These are phyloP conservation scores for Hemistola chrysoprasaria DNA, from an alignment of 2,888 invertebrate genomes.

Conservation along the genomic window DNA sequence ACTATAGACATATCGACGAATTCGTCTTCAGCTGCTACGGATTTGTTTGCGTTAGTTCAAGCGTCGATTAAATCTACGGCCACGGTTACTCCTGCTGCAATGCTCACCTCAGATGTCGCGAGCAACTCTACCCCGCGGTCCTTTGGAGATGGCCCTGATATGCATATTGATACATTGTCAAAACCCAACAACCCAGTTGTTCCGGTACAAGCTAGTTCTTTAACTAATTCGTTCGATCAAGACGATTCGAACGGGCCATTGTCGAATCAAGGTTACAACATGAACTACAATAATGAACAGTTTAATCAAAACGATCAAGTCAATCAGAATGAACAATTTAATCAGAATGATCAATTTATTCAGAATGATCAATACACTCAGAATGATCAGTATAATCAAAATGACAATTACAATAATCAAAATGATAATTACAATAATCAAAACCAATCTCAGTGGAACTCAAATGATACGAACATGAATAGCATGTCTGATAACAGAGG, in stretches of 20 bases:
- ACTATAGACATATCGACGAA: slow-evolving; percentile 27
- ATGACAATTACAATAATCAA: slow-evolving; percentile 9
- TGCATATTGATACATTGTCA: slow-evolving; percentile 7
- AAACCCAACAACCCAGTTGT: slow-evolving; percentile 10
- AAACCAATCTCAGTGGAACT: slow-evolving; percentile 17
- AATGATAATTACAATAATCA: slow-evolving; percentile 10
- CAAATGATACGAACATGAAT: slow-evolving; percentile 28
- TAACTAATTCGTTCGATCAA: slow-evolving; percentile 6
- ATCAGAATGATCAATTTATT: slow-evolving; percentile 12
- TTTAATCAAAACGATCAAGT: slow-evolving; percentile 7
- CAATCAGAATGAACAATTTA: slow-evolving; percentile 14
- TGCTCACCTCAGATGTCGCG: slow-evolving; percentile 39
- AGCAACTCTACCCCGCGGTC: slow-evolving; percentile 58
- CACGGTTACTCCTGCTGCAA: slow-evolving; percentile 22
- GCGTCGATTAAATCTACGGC: slow-evolving; percentile 58
- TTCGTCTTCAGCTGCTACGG: slow-evolving; percentile 60
- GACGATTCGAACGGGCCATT: slow-evolving; percentile 5
- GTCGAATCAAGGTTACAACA: slow-evolving; percentile 1
- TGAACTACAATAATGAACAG: slow-evolving; percentile 11
- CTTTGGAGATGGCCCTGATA: slow-evolving; percentile 56
- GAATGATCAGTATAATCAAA: slow-evolving; percentile 10
- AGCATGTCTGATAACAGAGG: slow-evolving; percentile 20
- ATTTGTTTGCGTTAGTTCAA: slow-evolving; percentile 65
- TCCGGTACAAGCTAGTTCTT: background rate
- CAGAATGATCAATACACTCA: slow-evolving; percentile 13